Conservation (phyloP, 2,888 invertebrate species). For the Tenthredo notha region DNA sequence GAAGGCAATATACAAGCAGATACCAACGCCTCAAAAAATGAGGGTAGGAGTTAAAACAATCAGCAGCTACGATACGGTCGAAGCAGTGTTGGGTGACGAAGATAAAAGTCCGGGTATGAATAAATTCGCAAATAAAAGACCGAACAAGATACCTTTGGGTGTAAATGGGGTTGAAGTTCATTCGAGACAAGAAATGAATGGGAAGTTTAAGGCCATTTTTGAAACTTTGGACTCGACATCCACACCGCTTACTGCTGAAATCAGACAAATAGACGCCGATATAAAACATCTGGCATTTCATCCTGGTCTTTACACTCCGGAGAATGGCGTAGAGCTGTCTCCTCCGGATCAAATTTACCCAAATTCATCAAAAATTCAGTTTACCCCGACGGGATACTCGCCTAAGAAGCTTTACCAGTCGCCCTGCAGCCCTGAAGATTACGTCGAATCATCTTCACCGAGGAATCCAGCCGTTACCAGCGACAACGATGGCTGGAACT, state of each 20-base stretch:
- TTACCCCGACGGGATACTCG: slow-evolving; percentile 26
- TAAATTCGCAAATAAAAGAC: neutral
- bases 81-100: neutral
- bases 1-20: slow-evolving; percentile 17
- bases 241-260: slow-evolving; percentile 32
- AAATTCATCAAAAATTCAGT: slow-evolving; percentile 28
- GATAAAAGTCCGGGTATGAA: neutral
- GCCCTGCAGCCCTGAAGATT: slow-evolving; percentile 1
- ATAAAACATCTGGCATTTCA: neutral
- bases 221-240: neutral
- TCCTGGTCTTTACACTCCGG: slow-evolving; percentile 21
- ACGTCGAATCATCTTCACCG: neutral
- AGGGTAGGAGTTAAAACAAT: slow-evolving; percentile 24
- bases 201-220: neutral
- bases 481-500: neutral
- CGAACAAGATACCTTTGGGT: neutral
- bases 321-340: neutral
- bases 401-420: slow-evolving; percentile 33
- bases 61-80: neutral
- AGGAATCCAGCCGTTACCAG: neutral
- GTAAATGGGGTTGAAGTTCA: neutral
- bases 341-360: slow-evolving; percentile 19
- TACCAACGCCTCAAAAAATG: slow-evolving; percentile 20
- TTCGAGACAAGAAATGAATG: neutral
- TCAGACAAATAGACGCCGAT: slow-evolving; percentile 5